phyloP scores from a whole-genome alignment of 2,113 vertebrate species.

The Tragelaphus strepsiceros region DNA sequence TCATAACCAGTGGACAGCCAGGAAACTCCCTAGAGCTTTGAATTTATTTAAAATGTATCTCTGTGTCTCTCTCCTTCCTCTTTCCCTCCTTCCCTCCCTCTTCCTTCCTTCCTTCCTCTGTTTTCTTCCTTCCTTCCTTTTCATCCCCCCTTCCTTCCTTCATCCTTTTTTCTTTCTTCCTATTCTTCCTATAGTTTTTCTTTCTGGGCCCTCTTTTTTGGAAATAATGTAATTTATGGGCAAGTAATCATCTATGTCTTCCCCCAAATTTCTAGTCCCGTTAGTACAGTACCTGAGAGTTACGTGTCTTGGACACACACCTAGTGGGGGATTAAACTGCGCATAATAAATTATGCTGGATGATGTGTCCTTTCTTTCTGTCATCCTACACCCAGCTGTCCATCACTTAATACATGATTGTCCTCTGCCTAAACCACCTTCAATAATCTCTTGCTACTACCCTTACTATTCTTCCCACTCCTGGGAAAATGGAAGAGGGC shows the following conservation, averaged over 20 bases:
- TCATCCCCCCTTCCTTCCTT: background rate
- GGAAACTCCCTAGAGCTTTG: background rate
- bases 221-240: background rate
- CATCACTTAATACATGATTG: background rate
- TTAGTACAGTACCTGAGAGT: background rate
- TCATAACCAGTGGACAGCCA: background rate
- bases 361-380: background rate
- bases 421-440: background rate
- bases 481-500: background rate
- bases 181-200: background rate
- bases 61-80: background rate
- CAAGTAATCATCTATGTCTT: background rate
- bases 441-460: background rate
- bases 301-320: background rate
- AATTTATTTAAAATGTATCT: background rate
- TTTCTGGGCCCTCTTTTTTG: background rate
- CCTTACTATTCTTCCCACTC: background rate
- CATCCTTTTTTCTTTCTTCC: no score
- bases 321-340: background rate
- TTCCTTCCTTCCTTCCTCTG: background rate
- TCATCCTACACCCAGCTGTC: background rate
- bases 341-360: background rate
- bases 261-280: background rate
- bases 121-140: background rate
- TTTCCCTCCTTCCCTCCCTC: rapidly evolving